Conservation (phyloP, 2,888 invertebrate species). For the Nymphalis polychloros region DNA sequence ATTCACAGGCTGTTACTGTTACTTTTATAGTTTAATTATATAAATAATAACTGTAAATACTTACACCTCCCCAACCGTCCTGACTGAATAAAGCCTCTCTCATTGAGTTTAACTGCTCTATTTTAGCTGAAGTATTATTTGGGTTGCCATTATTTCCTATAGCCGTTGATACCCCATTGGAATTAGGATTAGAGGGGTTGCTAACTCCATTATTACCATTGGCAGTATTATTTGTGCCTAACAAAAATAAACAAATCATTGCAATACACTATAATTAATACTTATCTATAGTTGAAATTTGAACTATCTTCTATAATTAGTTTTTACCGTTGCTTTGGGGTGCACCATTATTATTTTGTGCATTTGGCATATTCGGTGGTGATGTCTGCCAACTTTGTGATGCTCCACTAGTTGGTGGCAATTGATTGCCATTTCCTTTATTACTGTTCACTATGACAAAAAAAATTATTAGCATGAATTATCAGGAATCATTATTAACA, state of each 20-base stretch:
- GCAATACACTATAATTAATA: not conserved
- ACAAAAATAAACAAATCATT: not conserved
- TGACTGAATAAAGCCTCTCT: slow-evolving; percentile 94
- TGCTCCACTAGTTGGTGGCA: slow-evolving; percentile 71
- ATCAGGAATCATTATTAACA: slow-evolving; percentile 12
- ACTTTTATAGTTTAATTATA: no score
- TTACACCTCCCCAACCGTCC: slow-evolving; percentile 96
- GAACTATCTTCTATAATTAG: not conserved
- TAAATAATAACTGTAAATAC: slow-evolving; percentile 53
- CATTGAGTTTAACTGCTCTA: slow-evolving; percentile 95
- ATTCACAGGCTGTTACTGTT: no score
- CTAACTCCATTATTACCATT: slow-evolving; percentile 72
- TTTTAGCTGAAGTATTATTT: slow-evolving; percentile 86
- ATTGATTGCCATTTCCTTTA: slow-evolving; percentile 71
- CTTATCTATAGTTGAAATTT: not conserved
- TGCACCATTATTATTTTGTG: slow-evolving; percentile 76
- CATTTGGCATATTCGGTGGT: slow-evolving; percentile 74
- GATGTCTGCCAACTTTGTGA: slow-evolving; percentile 74
- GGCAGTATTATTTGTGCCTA: slow-evolving; percentile 68
- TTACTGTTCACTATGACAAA: slow-evolving; percentile 73
- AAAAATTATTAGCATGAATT: slow-evolving; percentile 21
- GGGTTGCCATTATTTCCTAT: slow-evolving; percentile 74
- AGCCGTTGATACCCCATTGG: slow-evolving; percentile 63
- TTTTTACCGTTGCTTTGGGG: slow-evolving; percentile 69
- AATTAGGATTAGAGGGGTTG: slow-evolving; percentile 68